Evolutionary conservation across 2,113 vertebrate genomes (phyloP).

Genomic region (Pristiophorus japonicus): DNA sequence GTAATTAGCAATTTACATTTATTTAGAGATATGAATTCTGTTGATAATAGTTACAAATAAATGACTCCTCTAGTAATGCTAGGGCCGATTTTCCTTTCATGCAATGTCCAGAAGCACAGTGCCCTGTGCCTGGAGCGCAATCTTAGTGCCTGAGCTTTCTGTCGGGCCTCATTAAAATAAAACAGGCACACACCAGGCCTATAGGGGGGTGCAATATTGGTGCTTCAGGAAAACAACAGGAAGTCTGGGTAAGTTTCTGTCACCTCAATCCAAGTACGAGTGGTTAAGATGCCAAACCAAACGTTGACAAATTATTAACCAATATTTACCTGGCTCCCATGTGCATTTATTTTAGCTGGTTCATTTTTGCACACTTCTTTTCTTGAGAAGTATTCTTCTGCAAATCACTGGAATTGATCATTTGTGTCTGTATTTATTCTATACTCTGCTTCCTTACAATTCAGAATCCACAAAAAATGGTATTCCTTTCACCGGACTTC

Average conservation of each 20-base stretch:
- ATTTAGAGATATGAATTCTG: neutral
- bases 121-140: neutral
- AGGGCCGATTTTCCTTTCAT: neutral
- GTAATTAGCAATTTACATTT: neutral
- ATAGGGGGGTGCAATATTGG: neutral
- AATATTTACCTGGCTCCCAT: neutral
- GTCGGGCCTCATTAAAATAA: neutral
- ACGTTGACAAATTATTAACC: neutral
- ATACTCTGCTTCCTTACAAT: neutral
- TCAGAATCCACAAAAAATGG: neutral
- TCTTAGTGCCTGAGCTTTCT: neutral
- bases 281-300: neutral
- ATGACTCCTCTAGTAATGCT: neutral
- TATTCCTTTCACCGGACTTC: neutral
- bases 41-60: neutral
- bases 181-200: neutral
- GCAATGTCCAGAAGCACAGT: neutral
- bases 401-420: neutral
- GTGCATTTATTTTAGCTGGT: neutral
- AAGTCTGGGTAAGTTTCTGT: neutral
- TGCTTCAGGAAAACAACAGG: neutral
- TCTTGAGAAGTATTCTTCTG: neutral
- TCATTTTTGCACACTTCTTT: neutral
- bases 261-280: neutral
- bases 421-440: neutral